Conservation (phyloP, 2,113 vertebrate genomes). For the Thalassarche chlororhynchos region DNA sequence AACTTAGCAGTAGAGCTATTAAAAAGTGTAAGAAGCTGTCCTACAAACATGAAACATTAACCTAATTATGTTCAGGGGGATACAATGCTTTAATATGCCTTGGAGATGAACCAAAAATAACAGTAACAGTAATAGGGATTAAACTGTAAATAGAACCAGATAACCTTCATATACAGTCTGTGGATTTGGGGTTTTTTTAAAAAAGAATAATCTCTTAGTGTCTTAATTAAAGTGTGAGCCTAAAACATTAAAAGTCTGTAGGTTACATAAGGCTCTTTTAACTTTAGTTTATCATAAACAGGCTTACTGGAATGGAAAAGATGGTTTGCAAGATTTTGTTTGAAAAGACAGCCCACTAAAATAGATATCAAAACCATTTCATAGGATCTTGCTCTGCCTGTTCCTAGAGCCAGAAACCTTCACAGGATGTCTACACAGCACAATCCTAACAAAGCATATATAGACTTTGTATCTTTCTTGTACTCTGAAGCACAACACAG, state of each 20-base stretch:
- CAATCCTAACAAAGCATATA: not conserved
- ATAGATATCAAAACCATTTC: not conserved
- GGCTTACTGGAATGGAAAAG: not conserved
- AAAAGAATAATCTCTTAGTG: not conserved
- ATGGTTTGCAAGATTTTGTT: not conserved
- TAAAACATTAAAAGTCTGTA: not conserved
- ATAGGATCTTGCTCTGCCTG: not conserved
- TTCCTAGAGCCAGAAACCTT: not conserved
- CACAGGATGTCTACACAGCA: not conserved
- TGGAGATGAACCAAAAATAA: constrained; percentile 25
- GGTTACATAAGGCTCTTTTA: not conserved
- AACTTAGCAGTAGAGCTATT: not conserved
- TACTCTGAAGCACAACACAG: not conserved
- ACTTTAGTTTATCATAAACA: not conserved
- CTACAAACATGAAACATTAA: constrained; percentile 38
- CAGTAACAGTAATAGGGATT: not conserved
- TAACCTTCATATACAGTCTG: not conserved
- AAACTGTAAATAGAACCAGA: not conserved
- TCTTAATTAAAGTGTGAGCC: not conserved
- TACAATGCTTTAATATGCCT: not conserved
- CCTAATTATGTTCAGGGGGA: not conserved
- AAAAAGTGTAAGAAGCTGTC: not conserved
- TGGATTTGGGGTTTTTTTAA: not conserved
- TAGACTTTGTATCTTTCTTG: not conserved
- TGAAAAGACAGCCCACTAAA: not conserved